Percentiles rank a stretch among this genome's conserved stretches.
phyloP scores from a whole-genome alignment of 2,888 invertebrate species.

The Coecobrya sp. region DNA sequence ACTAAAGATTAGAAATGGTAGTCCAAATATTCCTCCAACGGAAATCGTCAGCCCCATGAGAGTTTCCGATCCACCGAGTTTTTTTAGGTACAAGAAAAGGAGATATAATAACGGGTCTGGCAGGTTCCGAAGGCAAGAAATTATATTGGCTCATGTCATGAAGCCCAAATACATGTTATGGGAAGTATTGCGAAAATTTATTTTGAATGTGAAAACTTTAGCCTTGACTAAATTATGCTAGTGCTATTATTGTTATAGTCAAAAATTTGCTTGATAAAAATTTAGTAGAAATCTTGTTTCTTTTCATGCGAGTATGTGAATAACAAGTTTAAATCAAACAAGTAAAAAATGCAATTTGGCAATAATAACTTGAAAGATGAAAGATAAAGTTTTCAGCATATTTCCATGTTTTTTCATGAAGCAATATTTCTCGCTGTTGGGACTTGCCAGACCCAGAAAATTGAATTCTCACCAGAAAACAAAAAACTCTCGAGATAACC shows the following conservation, averaged over 20 bases:
- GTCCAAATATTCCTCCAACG: slow-evolving; percentile 92
- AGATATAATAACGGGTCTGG: background rate
- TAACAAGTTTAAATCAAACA: too few relatives aligned
- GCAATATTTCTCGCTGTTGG: background rate
- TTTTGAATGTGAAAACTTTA: too few relatives aligned
- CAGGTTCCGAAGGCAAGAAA: background rate
- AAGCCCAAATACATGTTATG: too few relatives aligned
- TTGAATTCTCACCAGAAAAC: slow-evolving; percentile 90
- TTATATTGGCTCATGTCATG: background rate
- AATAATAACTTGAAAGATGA: too few relatives aligned
- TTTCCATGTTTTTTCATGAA: background rate
- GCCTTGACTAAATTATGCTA: too few relatives aligned
- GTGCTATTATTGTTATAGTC: too few relatives aligned
- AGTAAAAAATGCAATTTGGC: too few relatives aligned
- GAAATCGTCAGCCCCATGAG: slow-evolving; percentile 94
- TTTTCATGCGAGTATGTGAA: too few relatives aligned
- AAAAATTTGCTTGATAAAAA: too few relatives aligned
- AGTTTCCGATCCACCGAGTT: slow-evolving; percentile 92
- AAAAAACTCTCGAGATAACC: slow-evolving; percentile 94
- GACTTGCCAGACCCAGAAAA: background rate
- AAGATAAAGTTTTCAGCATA: too few relatives aligned
- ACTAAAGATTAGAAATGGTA: slow-evolving; percentile 93
- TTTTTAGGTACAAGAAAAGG: slow-evolving; percentile 90
- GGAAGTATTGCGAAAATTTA: too few relatives aligned
- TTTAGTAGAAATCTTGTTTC: too few relatives aligned